Base-by-base conservation (phyloP, 2,113 vertebrate genomes). In the Osmerus eperlanus region DNA sequence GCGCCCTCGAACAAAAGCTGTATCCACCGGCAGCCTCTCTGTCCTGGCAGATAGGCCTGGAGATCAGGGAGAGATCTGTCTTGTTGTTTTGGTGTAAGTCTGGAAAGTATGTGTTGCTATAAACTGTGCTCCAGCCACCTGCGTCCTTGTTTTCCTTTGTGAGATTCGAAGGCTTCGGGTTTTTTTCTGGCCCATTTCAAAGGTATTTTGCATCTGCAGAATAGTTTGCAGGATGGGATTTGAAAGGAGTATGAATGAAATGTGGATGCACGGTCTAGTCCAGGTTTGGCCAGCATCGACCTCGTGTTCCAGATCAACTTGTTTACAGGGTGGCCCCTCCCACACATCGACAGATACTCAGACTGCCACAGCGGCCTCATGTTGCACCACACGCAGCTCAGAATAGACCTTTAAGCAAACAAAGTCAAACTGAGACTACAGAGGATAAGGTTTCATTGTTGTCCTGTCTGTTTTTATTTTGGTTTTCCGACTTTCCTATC, bases 321-420 rank as follows among this genome's bases (percentile, higher is more conserved):
- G 89, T 90, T 88, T 87, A 90, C 87, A 83, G 78, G 86, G 75
- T 58, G 82, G 79, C 83, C 86, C 86, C 83, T 86, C 72, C 75
- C 63, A 16, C 77, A 79, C 67, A 86, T 85, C 86, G 87, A 85
- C 87, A 88, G 88, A 89, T 84, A 85, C 87, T 77, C 0, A 28
- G 71, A 81, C 63, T 18, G 81, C 89, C 87, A 41, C 88, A 86
- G 77, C 81, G 81, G 81, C 83, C 60, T 89, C 82, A 23, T 76
- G 80, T 91, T 88, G 75, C 88, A 81, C 82, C 60, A 6, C 29
- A 15, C 84, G 32, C 84, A 69, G 56, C 87, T 86, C 80, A 81
- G 87, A 91, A 91, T 89, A 91, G 87, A 84, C 73, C 54, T 60
- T 75, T 88, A 87, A 85, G 70, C 81, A 91, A 91, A 89, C 88